Base-by-base conservation (phyloP, 1,140 invertebrate genomes). In the Neodiprion lecontei region DNA sequence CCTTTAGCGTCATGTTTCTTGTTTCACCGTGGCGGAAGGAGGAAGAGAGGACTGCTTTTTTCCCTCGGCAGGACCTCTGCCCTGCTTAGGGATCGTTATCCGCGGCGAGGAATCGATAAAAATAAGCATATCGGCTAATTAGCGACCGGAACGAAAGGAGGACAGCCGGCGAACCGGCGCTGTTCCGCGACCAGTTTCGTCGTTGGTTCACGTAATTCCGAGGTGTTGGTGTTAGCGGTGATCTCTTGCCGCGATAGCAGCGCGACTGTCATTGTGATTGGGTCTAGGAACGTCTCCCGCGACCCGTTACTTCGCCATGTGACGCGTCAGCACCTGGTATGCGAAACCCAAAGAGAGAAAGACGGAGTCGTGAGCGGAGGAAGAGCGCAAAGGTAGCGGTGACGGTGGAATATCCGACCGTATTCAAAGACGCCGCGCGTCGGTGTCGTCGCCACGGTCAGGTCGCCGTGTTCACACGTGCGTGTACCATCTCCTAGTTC, bases 381-480 rank as follows among this genome's bases (percentile, higher is more conserved):
- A 61, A 61, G 11, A 61, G 53, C 11, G 53, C 11, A 61, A 61
- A 61, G 4, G 53, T 61, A 61, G 53, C 53, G 53, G 53, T 61
- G 53, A 9, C 53, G 53, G n/a, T 14, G 9, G 53, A 14, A 61
- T 61, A 69, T 28, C 68, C 68, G 21, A 14, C 68, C 68, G 68
- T 69, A 71, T 71, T 71, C 70, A 71, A 48, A 50, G 70, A 50
- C 70, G 61, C 48, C 74, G 76, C 12, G 73, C 53, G 5, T 61
- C 53, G n/a, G 53, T 61, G 53, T 61, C 53, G 53, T 17, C 53
- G 49, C 72, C 48, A 73, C 79, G 78, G 77, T 76, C 76, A 74
- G 84, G 84, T 85, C 84, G 84, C 82, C 79, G 71, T 87, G 85
- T 87, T 87, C 86, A 88, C 86, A 87, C 85, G 83, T 87, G 80